Base-by-base conservation (phyloP, 2,797 vertebrate species). In the Lithobates pipiens region DNA sequence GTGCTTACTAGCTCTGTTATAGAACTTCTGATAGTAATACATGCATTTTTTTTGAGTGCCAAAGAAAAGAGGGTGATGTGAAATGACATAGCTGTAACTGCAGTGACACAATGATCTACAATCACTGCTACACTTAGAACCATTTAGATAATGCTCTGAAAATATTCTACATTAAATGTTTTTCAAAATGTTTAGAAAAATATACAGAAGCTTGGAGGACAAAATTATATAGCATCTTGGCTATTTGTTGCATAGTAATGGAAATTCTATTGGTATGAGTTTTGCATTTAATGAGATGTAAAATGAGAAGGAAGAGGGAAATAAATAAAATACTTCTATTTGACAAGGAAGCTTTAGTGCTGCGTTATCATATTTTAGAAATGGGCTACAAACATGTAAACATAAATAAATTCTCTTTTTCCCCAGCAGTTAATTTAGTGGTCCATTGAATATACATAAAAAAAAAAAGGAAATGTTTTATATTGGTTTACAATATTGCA, bases 261-360 rank as follows among this genome's bases (percentile, higher is more conserved):
- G 80, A 73, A 73, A 44, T 82, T 73, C 70, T 74, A 63, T 73
- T 82, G 70, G 70, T 21, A 23, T 29, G 70, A 34, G 44, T 61
- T 74, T 29, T 82, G 54, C 70, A 82, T 65, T 82, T 74, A 82
- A 82, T 82, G 54, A 34, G 10, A 73, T 50, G 74, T 83, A 83
- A 83, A 83, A 68, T 50, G 61, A 76, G 21, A 32, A 67, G 61
- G 25, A 83, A 75, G 6, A n/a, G 18, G 65, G 61, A 76, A 68
- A 83, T 76, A 80, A 80, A 80, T 70, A 75, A 74, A 75, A 83
- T 75, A 76, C 71, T 15, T 68, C 10, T 67, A 67, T 83, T 16
- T 83, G 80, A 75, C 71, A 75, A 29, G 70, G 25, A 82, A 83
- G 57, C 72, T 68, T 75, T 76, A 73, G 50, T 82, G 34, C 70